These are phyloP conservation scores for Meliscaeva auricollis DNA, from an alignment of 2,888 invertebrate species.

Conservation along the genomic window DNA sequence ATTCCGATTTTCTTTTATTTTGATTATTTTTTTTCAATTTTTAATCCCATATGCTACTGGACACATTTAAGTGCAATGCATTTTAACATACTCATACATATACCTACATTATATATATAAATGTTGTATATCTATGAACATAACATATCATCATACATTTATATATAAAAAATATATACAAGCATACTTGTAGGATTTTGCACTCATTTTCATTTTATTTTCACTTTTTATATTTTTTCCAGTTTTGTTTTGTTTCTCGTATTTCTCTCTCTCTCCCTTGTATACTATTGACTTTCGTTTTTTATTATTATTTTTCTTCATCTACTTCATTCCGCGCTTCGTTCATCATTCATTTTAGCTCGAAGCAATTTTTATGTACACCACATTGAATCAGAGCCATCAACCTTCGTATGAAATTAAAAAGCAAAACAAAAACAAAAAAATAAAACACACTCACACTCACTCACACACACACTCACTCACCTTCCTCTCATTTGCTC, in stretches of 20 bases:
- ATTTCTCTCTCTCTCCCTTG: slow-evolving; percentile 8
- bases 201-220: slow-evolving; percentile 67
- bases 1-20: not conserved
- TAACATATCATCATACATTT: too few species aligned
- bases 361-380: slow-evolving; percentile 49
- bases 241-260: slow-evolving; percentile 64
- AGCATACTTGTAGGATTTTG: slow-evolving; percentile 42
- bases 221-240: slow-evolving; percentile 56
- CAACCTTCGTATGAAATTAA: slow-evolving; percentile 49
- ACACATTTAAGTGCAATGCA: slow-evolving; percentile 33
- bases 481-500: slow-evolving; percentile 26
- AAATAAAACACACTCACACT: slow-evolving; percentile 13
- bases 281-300: slow-evolving; percentile 65
- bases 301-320: slow-evolving; percentile 46
- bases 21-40: slow-evolving; percentile 7
- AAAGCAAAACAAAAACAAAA: not conserved
- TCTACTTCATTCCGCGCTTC: slow-evolving; percentile 39
- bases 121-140: too few species aligned
- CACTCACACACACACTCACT: not conserved
- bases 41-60: slow-evolving; percentile 52
- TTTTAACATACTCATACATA: not conserved
- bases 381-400: slow-evolving; percentile 74
- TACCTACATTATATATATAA: not conserved
- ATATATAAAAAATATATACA: not conserved
- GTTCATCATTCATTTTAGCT: slow-evolving; percentile 72